These are phyloP conservation scores for Sarcophilus harrisii DNA, from an alignment of 2,797 vertebrate species.

Conservation along the genomic window DNA sequence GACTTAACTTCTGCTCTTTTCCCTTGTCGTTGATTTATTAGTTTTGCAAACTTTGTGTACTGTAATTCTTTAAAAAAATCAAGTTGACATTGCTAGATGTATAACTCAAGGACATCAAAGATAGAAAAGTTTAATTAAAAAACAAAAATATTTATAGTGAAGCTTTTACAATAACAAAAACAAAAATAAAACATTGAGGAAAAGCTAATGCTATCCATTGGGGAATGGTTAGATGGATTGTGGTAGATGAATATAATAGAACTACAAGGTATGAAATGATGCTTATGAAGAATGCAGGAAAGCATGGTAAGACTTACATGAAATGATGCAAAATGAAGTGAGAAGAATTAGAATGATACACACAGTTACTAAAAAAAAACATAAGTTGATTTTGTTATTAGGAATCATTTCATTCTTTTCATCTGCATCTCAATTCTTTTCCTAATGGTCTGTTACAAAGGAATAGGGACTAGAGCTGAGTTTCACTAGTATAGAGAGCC, in stretches of 20 bases:
- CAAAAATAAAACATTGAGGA: not conserved
- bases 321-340: not conserved
- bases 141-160: not conserved
- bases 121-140: not conserved
- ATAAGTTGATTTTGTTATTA: not conserved
- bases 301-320: not conserved
- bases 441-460: not conserved
- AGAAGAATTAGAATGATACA: not conserved
- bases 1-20: not conserved
- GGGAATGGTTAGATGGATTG: not conserved
- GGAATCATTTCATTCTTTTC: not conserved
- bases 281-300: not conserved
- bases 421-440: not conserved
- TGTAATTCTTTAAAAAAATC: accelerated
- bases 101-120: not conserved
- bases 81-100: not conserved
- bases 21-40: not conserved
- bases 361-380: not conserved
- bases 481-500: not conserved
- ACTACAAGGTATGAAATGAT: not conserved
- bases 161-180: not conserved
- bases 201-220: not conserved
- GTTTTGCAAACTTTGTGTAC: not conserved
- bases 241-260: not conserved
- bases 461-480: not conserved